Evolutionary conservation across 2,888 invertebrate species (phyloP).

Genomic region (Dynastes hyllus): DNA sequence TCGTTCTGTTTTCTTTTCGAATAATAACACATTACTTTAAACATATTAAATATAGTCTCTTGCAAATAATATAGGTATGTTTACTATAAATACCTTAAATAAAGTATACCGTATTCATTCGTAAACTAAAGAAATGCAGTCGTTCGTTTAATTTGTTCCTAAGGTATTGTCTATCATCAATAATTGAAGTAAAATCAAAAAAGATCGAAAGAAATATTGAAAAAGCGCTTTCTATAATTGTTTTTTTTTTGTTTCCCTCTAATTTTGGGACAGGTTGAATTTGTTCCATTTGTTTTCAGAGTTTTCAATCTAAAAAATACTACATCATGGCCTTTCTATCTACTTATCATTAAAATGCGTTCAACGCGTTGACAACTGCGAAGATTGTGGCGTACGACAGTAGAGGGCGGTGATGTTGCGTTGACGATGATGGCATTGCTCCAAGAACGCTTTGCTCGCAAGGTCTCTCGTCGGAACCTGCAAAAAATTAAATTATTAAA

Average conservation of each 20-base stretch:
- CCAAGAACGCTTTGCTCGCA: constrained; percentile 64
- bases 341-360: constrained; percentile 25
- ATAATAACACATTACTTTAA: constrained; percentile 5
- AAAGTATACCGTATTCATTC: background rate
- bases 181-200: constrained; percentile 11
- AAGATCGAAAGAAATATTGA: constrained; percentile 24
- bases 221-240: constrained; percentile 5
- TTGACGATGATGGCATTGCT: constrained; percentile 57
- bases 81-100: background rate
- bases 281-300: background rate
- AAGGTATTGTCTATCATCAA: constrained; percentile 34
- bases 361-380: background rate
- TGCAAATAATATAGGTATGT: background rate
- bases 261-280: background rate
- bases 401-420: background rate
- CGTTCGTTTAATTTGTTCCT: background rate
- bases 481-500: constrained; percentile 55
- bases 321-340: background rate
- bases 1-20: background rate
- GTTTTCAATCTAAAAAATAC: constrained; percentile 20
- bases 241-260: constrained; percentile 6
- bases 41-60: background rate
- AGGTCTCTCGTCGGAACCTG: constrained; percentile 68
- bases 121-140: too few species aligned
- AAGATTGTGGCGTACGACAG: background rate